Evolutionary conservation across 2,113 vertebrate species (phyloP).

Genomic region (Semnornis frantzii): DNA sequence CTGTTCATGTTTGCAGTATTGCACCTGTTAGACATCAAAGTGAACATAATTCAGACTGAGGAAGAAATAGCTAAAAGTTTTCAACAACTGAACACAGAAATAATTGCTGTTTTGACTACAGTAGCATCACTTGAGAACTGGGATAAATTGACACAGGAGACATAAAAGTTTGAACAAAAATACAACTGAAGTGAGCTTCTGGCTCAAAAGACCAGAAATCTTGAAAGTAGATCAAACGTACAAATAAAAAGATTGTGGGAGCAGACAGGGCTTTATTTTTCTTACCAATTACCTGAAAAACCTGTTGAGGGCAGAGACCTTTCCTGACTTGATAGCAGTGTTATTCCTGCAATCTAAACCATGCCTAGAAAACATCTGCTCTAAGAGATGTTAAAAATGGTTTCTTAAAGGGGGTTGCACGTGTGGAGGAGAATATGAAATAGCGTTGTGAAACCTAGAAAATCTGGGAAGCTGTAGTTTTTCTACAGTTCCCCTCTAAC

Average conservation of each 20-base stretch:
- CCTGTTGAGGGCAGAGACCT: constrained; percentile 40
- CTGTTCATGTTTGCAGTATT: background rate
- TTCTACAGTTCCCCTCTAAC: background rate
- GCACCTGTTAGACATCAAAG: constrained; percentile 32
- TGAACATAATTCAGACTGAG: background rate
- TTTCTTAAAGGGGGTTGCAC: background rate
- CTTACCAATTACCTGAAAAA: constrained; percentile 35
- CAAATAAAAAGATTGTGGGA: background rate
- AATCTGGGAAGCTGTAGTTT: background rate
- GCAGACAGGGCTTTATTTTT: constrained; percentile 25
- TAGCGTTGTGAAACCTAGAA: background rate
- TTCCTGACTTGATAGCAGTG: background rate
- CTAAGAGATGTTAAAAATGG: background rate
- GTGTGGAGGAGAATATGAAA: background rate
- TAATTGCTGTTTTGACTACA: constrained; percentile 57
- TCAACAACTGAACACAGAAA: constrained; percentile 18
- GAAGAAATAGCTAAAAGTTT: background rate
- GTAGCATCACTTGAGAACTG: constrained; percentile 3
- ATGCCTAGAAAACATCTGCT: background rate
- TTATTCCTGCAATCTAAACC: background rate
- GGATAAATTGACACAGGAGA: constrained; percentile 20
- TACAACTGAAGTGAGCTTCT: constrained; percentile 17
- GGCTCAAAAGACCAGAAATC: constrained; percentile 8
- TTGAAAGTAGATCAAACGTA: constrained; percentile 36
- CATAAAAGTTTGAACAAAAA: constrained; percentile 27